A percentile compares a stretch with the other conserved stretches of the same genome.
Conservation (phyloP, 2,888 invertebrate species). For the Deilephila elpenor region DNA sequence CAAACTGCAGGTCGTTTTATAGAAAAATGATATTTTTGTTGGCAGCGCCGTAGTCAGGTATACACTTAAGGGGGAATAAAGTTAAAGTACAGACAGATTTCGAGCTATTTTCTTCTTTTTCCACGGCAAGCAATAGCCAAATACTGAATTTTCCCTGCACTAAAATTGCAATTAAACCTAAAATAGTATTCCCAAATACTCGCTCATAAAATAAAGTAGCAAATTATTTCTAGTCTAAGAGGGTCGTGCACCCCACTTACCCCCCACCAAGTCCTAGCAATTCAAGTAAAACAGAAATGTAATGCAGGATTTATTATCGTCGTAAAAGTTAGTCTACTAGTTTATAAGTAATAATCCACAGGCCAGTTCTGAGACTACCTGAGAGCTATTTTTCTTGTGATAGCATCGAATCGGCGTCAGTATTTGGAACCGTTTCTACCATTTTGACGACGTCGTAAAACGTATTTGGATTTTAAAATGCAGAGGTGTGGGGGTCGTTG, state of each 20-base stretch:
- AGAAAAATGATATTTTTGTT: slow-evolving; percentile 9
- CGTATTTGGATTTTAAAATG: slow-evolving; percentile 21
- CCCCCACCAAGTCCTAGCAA: not conserved
- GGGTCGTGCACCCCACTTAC: not conserved
- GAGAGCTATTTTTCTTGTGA: slow-evolving; percentile 17
- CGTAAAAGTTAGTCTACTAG: slow-evolving; percentile 69
- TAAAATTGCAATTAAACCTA: not conserved
- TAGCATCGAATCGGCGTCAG: slow-evolving; percentile 2
- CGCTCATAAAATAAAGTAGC: not conserved
- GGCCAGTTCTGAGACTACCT: slow-evolving; percentile 42
- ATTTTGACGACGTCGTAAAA: slow-evolving; percentile 26
- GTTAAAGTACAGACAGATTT: not conserved
- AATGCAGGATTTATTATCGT: slow-evolving; percentile 64
- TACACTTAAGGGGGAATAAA: not conserved
- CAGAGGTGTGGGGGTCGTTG: slow-evolving; percentile 9
- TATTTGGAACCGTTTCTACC: not conserved
- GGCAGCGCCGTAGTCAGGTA: not conserved
- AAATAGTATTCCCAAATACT: not conserved
- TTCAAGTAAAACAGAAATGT: slow-evolving; percentile 35
- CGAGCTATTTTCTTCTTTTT: not conserved
- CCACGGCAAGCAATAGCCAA: no score
- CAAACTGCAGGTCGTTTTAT: slow-evolving; percentile 38
- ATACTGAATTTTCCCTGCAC: no score
- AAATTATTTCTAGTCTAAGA: slow-evolving; percentile 1
- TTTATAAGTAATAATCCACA: slow-evolving; percentile 67